Conservation (phyloP, 2,888 invertebrate species). For the Papilio demoleus region DNA sequence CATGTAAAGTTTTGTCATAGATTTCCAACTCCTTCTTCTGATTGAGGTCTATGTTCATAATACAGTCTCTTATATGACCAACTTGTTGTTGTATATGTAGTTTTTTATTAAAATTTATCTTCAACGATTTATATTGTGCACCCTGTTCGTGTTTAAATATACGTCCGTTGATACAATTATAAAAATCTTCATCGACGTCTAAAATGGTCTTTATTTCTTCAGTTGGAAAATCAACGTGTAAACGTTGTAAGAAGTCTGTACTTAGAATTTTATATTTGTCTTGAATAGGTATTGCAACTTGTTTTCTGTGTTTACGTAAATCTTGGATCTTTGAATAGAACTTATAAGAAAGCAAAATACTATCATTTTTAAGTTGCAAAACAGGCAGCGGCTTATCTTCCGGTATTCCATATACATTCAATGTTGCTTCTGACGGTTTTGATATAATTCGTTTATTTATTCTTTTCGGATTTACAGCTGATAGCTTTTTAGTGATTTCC, state of each 20-base stretch:
- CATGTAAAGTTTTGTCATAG: constrained; percentile 73
- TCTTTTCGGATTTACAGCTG: constrained; percentile 11
- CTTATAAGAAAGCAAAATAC: constrained; percentile 60
- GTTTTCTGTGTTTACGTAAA: constrained; percentile 52
- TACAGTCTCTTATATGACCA: constrained; percentile 74
- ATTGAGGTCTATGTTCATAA: constrained; percentile 81
- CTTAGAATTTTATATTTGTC: constrained; percentile 64
- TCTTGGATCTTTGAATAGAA: constrained; percentile 59
- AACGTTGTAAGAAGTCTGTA: constrained; percentile 55
- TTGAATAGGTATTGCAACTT: constrained; percentile 51
- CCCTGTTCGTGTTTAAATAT: constrained; percentile 52
- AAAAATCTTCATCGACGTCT: constrained; percentile 62
- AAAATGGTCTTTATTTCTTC: constrained; percentile 58
- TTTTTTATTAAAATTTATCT: constrained; percentile 53
- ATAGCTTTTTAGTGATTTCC: constrained; percentile 38
- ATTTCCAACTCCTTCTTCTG: constrained; percentile 78
- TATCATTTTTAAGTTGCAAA: constrained; percentile 54
- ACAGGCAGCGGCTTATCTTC: constrained; percentile 51
- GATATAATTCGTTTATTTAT: constrained; percentile 35
- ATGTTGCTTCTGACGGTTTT: constrained; percentile 47
- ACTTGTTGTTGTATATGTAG: constrained; percentile 60
- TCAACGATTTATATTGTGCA: constrained; percentile 50
- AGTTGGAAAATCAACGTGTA: constrained; percentile 51
- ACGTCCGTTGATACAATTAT: constrained; percentile 56
- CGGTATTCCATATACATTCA: constrained; percentile 52